A percentile compares a stretch with the other conserved stretches of the same genome.
Conservation (phyloP, 2,113 vertebrate species). For the Salvelinus namaycush region DNA sequence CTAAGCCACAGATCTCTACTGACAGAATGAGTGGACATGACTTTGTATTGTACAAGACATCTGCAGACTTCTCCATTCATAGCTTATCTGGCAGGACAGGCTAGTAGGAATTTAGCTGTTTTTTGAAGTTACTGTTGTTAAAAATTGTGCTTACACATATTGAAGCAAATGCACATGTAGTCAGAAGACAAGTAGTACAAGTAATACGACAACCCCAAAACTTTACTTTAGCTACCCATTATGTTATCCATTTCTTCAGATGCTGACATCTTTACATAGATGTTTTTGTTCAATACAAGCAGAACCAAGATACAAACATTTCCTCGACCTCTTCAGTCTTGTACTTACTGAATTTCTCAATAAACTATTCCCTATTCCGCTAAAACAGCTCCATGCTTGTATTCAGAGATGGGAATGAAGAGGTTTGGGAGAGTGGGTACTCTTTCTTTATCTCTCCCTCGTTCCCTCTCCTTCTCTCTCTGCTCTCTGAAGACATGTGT, state of each 20-base stretch:
- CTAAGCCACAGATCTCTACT: background rate
- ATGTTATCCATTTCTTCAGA: constrained; percentile 56
- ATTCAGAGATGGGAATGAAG: constrained; percentile 56
- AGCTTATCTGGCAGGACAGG: too few relatives aligned
- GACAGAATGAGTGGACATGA: background rate
- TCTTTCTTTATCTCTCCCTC: constrained; percentile 5
- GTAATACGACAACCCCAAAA: constrained; percentile 52
- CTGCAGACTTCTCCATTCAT: too few relatives aligned
- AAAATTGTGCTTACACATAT: constrained; percentile 46
- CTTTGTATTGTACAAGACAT: too few relatives aligned
- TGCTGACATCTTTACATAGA: constrained; percentile 58
- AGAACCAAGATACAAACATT: constrained; percentile 37
- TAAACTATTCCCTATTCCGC: constrained; percentile 58
- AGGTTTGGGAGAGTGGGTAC: constrained; percentile 46
- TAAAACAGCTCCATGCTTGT: constrained; percentile 56
- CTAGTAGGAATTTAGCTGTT: constrained; percentile 13
- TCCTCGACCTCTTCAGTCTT: constrained; percentile 53
- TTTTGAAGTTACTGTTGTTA: constrained; percentile 33
- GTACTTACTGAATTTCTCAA: constrained; percentile 55
- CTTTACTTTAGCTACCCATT: constrained; percentile 53
- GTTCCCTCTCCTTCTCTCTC: background rate
- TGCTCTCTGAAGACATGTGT: constrained; percentile 49
- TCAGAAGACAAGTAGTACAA: constrained; percentile 46
- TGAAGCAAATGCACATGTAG: constrained; percentile 57
- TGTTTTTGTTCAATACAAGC: constrained; percentile 50